Evolutionary conservation across 2,888 invertebrate species (phyloP), one percentile per base, ranked within the genome.

Genomic region (Callinectes sapidus): DNA sequence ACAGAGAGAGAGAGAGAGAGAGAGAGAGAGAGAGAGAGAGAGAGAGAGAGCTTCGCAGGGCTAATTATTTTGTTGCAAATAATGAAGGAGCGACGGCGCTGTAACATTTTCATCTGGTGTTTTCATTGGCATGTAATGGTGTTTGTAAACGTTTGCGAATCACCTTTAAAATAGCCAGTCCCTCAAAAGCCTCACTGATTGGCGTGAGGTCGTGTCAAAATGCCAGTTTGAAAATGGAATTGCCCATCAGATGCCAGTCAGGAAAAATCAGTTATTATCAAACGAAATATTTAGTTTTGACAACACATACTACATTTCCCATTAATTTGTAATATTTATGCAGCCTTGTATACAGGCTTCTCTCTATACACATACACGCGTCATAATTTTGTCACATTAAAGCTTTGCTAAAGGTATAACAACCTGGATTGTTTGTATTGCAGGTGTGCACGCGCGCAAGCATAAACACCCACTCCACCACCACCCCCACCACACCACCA

Each of bases 211-310:
- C 81, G 35, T 81, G 81, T 81, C 81, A 81, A 18, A 35, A 81
- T 88, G 88, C 88, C 88, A 88, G 88, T 88, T 88, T 88, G 48
- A 88, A 88, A 88, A 88, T 88, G 88, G 55, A 88, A 88, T 88
- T 88, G 88, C 88, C 88, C 88, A 88, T 88, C 88, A 88, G 55
- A 28, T 88, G 88, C 88, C 88, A 88, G 55, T 54, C 88, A 35
- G 61, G 88, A 55, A 88, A 55, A 54, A 55, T 55, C 48, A 88
- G 88, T 88, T 55, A 88, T 88, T 88, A 88, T 88, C 81, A 81
- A 35, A 81, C 81, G 35, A 81, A 81, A 81, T 81, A 81, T 81
- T 81, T 81, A 81, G 81, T 81, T 81, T 81, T 81, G 81, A 81
- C 81, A 81, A 81, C 81, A 35, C 81, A 28, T 28, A 81, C 32